These are phyloP conservation scores for Pygoscelis antarcticus DNA, from an alignment of 2,113 vertebrate genomes.

Conservation along the genomic window DNA sequence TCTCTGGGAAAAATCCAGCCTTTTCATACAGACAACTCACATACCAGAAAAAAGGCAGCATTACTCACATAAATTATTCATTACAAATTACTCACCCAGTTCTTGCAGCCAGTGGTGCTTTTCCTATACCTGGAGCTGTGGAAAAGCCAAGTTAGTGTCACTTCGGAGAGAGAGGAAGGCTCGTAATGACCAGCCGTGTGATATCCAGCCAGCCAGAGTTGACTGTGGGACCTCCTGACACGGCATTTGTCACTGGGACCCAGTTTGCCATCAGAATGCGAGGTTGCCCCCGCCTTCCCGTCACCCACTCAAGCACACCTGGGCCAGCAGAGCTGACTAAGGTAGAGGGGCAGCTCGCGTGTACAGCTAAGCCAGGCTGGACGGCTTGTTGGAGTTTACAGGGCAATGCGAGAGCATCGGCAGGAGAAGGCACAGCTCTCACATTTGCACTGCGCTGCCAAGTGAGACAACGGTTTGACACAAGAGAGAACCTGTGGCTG, in stretches of 20 bases:
- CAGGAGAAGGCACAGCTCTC: background rate
- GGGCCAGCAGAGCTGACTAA: background rate
- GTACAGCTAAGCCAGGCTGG: background rate
- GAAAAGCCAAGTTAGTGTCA: background rate
- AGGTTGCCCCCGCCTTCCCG: background rate
- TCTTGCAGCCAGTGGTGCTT: background rate
- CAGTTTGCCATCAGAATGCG: background rate
- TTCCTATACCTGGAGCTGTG: background rate
- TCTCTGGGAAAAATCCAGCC: background rate
- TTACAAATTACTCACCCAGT: background rate
- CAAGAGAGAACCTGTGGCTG: background rate
- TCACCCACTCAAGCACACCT: background rate
- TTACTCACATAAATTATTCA: background rate
- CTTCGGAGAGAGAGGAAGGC: background rate
- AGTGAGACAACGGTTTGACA: background rate
- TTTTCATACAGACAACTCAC: background rate
- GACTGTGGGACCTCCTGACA: background rate
- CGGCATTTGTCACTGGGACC: background rate
- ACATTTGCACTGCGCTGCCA: background rate
- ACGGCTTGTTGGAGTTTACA: background rate
- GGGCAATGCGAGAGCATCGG: background rate
- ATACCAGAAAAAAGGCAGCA: background rate
- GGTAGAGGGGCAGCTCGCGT: background rate
- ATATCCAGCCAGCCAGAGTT: background rate
- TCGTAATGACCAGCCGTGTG: fast-evolving